These are phyloP conservation scores for Hydriomena furcata DNA, from an alignment of 2,888 invertebrate genomes.

Conservation along the genomic window DNA sequence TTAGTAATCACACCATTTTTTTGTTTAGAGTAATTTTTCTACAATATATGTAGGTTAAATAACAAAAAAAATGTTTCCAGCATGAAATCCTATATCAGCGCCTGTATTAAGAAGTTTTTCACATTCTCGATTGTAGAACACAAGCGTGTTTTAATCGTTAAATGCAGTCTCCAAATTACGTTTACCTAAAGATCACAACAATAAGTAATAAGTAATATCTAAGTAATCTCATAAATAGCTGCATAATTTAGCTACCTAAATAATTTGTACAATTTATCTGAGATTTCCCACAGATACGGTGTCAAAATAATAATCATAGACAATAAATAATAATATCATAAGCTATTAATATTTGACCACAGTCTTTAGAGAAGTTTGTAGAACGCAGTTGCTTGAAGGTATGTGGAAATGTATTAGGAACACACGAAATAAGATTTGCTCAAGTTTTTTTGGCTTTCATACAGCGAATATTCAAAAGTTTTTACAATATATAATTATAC, in stretches of 20 bases:
- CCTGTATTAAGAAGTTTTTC: conserved; percentile 7
- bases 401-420: conserved; percentile 73
- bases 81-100: too few species aligned
- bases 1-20: too few species aligned
- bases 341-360: conserved; percentile 76
- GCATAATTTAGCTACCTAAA: conserved; percentile 70
- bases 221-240: conserved; percentile 82
- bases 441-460: conserved; percentile 63
- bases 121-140: conserved; percentile 25
- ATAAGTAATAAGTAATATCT: conserved; percentile 67
- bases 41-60: too few species aligned
- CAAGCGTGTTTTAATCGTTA: conserved; percentile 66
- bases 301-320: conserved; percentile 68
- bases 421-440: conserved; percentile 59
- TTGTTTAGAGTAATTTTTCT: too few species aligned
- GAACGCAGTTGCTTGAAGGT: conserved; percentile 45
- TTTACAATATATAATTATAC: conserved; percentile 40
- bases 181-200: conserved; percentile 76
- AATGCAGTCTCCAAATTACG: conserved; percentile 76
- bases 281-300: conserved; percentile 64
- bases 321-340: conserved; percentile 77
- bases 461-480: conserved; percentile 50
- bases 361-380: conserved; percentile 69
- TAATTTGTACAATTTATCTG: conserved; percentile 81
- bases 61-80: too few species aligned